phyloP scores from a whole-genome alignment of 2,113 vertebrate species.

The Microtus richardsoni region DNA sequence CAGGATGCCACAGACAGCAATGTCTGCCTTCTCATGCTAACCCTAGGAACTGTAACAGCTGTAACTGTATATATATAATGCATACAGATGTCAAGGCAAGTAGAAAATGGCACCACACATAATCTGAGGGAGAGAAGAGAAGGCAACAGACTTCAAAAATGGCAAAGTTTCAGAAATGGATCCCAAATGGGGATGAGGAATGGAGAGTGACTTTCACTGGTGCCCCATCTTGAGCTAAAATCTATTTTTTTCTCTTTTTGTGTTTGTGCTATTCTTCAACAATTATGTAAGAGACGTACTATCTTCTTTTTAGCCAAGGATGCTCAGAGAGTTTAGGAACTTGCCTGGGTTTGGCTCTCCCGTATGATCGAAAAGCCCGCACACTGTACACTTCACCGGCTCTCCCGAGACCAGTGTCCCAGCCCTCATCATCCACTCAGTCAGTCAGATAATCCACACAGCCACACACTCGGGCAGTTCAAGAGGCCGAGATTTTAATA shows the following conservation, averaged over 20 bases:
- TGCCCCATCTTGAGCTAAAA: not conserved
- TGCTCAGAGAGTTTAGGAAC: not conserved
- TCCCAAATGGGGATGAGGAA: not conserved
- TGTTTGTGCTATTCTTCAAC: not conserved
- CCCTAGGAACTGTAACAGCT: not conserved
- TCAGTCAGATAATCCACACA: not conserved
- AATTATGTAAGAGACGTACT: not conserved
- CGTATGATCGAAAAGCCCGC: not conserved
- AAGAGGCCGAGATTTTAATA: not conserved
- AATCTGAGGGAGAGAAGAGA: not conserved
- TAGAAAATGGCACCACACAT: not conserved
- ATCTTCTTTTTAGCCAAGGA: not conserved
- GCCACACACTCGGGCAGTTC: not conserved
- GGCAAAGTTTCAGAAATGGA: too few relatives aligned
- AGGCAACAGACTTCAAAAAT: not conserved
- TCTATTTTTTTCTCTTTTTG: not conserved
- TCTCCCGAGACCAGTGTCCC: not conserved
- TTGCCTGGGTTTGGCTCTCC: not conserved
- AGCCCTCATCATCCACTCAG: not conserved
- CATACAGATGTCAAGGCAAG: not conserved
- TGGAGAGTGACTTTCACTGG: not conserved
- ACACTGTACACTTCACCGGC: not conserved
- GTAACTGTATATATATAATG: not conserved
- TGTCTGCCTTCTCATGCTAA: not conserved
- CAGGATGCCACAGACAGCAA: not conserved